Evolutionary conservation across 2,113 vertebrate genomes (phyloP).

Genomic region (Apodemus speciosus): DNA sequence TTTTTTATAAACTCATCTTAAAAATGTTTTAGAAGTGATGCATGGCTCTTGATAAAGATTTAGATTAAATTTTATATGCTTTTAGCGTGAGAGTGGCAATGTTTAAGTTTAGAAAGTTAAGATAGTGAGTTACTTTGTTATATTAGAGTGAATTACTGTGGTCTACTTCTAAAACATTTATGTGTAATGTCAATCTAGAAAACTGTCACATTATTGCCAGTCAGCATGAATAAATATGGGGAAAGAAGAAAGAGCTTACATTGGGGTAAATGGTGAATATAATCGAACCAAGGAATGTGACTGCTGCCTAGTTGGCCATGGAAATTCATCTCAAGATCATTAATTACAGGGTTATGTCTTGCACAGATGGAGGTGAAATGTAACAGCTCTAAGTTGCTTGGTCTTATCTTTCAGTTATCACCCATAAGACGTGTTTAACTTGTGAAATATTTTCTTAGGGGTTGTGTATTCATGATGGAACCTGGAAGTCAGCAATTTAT

Average conservation of each 20-base stretch:
- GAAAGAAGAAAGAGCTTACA: background rate
- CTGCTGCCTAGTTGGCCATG: background rate
- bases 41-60: slow-evolving; percentile 12
- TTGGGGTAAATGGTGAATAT: background rate
- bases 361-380: background rate
- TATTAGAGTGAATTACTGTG: background rate
- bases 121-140: slow-evolving; percentile 28
- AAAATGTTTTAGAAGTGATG: slow-evolving; percentile 50
- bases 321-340: background rate
- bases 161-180: background rate
- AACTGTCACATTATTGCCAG: background rate
- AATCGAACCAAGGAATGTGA: background rate
- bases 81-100: slow-evolving; percentile 2
- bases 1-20: slow-evolving; percentile 45
- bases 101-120: slow-evolving; percentile 61
- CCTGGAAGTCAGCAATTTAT: slow-evolving; percentile 94
- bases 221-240: background rate
- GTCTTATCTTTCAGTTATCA: slow-evolving; percentile 18
- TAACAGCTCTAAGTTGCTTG: background rate
- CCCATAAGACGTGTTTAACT: slow-evolving; percentile 13
- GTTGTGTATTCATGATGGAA: slow-evolving; percentile 90
- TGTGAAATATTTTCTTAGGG: slow-evolving; percentile 84
- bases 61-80: background rate
- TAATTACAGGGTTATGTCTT: background rate
- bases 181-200: background rate